Percentiles rank a stretch among this genome's conserved stretches.
Conservation (phyloP, 2,113 vertebrate genomes). For the Muscicapa adusta region DNA sequence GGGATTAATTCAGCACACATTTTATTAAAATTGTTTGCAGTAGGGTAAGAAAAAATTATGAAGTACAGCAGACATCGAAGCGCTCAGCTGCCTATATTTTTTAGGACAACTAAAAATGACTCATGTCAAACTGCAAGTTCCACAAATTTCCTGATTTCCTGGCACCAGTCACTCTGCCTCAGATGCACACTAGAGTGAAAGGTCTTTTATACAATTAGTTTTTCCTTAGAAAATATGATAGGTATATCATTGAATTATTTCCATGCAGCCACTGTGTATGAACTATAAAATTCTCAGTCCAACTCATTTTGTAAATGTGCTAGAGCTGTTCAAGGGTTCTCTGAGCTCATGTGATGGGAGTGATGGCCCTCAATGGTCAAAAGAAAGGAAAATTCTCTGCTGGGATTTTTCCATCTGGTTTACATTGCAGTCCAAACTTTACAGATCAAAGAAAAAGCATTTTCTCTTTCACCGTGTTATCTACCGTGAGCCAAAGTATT, state of each 20-base stretch:
- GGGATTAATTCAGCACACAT: conserved; percentile 17
- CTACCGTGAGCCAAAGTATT: conserved; percentile 52
- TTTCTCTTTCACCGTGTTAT: conserved; percentile 26
- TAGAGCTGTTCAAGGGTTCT: conserved; percentile 8
- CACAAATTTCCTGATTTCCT: not conserved
- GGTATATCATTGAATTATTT: not conserved
- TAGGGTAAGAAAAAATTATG: not conserved
- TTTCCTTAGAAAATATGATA: not conserved
- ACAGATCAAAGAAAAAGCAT: conserved; percentile 29
- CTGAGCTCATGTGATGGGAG: conserved; percentile 11
- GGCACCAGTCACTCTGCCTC: not conserved
- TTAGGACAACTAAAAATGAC: conserved; percentile 1
- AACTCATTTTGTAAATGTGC: conserved; percentile 21
- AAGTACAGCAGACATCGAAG: not conserved
- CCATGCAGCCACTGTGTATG: conserved; percentile 2
- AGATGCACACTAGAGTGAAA: not conserved
- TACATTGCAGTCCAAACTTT: conserved; percentile 34
- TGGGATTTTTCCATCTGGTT: conserved; percentile 57
- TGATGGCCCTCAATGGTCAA: conserved; percentile 3
- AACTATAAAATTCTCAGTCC: not conserved
- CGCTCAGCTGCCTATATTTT: not conserved
- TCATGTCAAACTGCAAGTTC: not conserved
- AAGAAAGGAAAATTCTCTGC: conserved; percentile 27
- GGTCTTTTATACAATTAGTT: not conserved
- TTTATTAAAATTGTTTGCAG: conserved; percentile 21